A percentile compares a stretch with the other conserved stretches of the same genome.
phyloP scores from a whole-genome alignment of 2,888 invertebrate genomes.

The Lycocerus yunnanus region DNA sequence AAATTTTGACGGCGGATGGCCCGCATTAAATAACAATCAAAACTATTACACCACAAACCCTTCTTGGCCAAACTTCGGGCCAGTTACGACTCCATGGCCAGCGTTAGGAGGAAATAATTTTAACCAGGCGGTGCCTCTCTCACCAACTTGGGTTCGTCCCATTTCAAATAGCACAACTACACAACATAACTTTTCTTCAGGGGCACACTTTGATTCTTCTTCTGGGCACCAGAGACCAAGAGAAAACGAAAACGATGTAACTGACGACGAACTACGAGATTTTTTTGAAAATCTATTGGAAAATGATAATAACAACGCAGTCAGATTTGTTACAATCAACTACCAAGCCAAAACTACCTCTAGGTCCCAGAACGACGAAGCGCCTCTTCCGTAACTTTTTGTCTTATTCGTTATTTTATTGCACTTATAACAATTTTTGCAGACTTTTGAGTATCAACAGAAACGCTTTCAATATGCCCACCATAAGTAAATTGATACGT shows the following conservation, averaged over 20 bases:
- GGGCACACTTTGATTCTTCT: background rate
- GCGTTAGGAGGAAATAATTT: conserved; percentile 35
- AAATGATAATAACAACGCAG: conserved; percentile 76
- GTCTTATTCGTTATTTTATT: background rate
- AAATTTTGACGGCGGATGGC: conserved; percentile 10
- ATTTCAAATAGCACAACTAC: background rate
- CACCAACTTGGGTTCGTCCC: background rate
- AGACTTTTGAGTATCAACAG: conserved; percentile 71
- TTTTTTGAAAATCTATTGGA: conserved; percentile 73
- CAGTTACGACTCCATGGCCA: conserved; percentile 41
- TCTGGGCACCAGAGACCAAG: background rate
- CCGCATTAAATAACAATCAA: conserved; percentile 16
- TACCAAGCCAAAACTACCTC: conserved; percentile 77
- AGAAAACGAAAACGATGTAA: background rate
- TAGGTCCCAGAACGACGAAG: conserved; percentile 70
- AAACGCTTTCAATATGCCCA: conserved; percentile 68
- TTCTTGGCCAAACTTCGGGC: conserved; percentile 2
- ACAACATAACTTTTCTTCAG: conserved; percentile 1
- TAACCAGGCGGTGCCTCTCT: conserved; percentile 1
- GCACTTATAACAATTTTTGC: conserved; percentile 35
- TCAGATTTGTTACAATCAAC: conserved; percentile 70
- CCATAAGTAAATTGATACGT: conserved; percentile 72
- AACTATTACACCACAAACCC: conserved; percentile 9
- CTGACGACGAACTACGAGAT: conserved; percentile 59
- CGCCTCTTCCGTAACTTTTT: conserved; percentile 69